phyloP scores from a whole-genome alignment of 2,113 vertebrate species.

The Sapayoa aenigma region DNA sequence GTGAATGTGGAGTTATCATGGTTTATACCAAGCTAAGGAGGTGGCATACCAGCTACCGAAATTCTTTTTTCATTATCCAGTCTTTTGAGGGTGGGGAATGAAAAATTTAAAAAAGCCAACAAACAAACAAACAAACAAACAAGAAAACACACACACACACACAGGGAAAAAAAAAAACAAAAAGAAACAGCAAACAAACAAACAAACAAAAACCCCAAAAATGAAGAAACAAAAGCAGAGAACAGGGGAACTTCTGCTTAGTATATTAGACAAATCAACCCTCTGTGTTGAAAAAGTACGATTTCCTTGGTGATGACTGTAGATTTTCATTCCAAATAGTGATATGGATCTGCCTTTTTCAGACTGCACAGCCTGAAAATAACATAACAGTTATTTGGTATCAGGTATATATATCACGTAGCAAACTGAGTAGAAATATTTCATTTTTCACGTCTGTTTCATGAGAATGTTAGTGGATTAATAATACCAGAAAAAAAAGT shows the following conservation, averaged over 20 bases:
- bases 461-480: background rate
- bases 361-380: background rate
- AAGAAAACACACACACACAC: background rate
- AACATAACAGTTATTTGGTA: background rate
- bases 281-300: background rate
- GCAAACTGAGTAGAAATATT: background rate
- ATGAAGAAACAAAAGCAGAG: background rate
- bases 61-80: background rate
- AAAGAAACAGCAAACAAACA: background rate
- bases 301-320: background rate
- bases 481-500: background rate
- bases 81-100: rapidly evolving
- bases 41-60: background rate
- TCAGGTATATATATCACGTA: no score
- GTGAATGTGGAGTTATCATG: background rate
- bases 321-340: background rate
- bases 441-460: background rate
- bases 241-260: no score
- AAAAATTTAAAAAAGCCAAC: no score
- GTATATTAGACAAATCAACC: background rate
- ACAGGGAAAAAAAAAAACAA: background rate
- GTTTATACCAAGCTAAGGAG: background rate
- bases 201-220: rapidly evolving
- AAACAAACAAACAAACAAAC: background rate
- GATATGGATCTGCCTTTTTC: background rate